phyloP scores from a whole-genome alignment of 2,113 vertebrate species.

The Serilophus lunatus region DNA sequence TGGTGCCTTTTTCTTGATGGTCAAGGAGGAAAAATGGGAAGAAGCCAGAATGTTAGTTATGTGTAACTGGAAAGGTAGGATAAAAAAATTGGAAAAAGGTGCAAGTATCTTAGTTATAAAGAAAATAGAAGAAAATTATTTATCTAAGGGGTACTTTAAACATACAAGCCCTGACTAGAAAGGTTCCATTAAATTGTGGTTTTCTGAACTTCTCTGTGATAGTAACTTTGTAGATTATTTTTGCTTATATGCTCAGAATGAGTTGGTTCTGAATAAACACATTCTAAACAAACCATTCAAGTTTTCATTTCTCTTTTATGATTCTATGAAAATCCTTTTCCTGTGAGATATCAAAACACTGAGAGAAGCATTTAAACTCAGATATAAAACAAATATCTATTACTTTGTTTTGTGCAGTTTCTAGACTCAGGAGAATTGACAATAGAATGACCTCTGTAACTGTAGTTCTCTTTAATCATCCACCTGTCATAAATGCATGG shows the following conservation, averaged over 20 bases:
- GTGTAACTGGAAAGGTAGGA: not conserved
- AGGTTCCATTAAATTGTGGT: not conserved
- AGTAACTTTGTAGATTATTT: not conserved
- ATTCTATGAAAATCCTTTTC: not conserved
- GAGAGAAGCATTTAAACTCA: not conserved
- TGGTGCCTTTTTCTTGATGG: not conserved
- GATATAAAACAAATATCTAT: not conserved
- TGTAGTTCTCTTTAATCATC: not conserved
- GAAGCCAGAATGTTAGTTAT: not conserved
- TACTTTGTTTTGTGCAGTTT: not conserved
- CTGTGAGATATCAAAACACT: not conserved
- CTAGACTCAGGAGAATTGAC: not conserved
- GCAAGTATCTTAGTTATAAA: not conserved
- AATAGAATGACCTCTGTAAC: not conserved
- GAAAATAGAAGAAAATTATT: not conserved
- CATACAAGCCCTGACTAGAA: not conserved
- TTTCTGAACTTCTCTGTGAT: not conserved
- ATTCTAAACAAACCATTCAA: not conserved
- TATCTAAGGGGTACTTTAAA: not conserved
- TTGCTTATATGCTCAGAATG: not conserved
- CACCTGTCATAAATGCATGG: not conserved
- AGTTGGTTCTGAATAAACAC: not conserved
- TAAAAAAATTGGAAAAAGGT: not conserved
- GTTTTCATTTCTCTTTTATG: not conserved
- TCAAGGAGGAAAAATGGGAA: not conserved